These are phyloP conservation scores for Wasmannia auropunctata DNA, from an alignment of 1,140 invertebrate species.

Conservation along the genomic window DNA sequence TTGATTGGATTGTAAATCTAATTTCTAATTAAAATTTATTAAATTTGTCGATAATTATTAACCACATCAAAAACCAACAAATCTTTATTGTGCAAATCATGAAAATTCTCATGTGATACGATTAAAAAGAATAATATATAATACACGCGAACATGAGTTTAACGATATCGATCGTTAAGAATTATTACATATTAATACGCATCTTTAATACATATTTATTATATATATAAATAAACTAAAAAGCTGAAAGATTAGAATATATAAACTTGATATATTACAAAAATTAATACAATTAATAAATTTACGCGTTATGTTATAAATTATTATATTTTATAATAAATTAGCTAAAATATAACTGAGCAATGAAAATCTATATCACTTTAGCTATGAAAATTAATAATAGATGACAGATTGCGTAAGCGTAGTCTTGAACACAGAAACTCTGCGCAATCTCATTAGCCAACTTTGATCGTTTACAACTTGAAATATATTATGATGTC, in stretches of 20 bases:
- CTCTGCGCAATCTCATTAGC: conserved; percentile 14
- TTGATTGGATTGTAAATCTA: neutral
- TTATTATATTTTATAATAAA: neutral
- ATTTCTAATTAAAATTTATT: neutral
- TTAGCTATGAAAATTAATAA: neutral
- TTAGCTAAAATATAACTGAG: neutral
- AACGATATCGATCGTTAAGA: neutral
- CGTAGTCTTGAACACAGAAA: neutral
- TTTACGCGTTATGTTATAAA: neutral
- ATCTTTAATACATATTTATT: neutral
- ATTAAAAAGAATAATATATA: neutral
- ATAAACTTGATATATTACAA: no score
- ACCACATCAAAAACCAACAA: neutral
- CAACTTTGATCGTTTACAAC: conserved; percentile 22
- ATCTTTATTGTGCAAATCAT: neutral
- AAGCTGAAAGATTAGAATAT: no score
- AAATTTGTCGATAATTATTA: neutral
- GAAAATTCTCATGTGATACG: neutral
- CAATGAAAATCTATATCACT: neutral
- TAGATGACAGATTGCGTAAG: neutral
- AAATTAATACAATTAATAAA: neutral
- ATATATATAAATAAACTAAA: neutral
- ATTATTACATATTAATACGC: neutral
- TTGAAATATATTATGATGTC: conserved; percentile 15
- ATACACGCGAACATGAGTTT: neutral